These are phyloP conservation scores for Drosophila melanogaster DNA, from an alignment of 1,140 invertebrate genomes.

Conservation along the genomic window Release_6_plus_ISO1_MT NC_004354.4:1003001-1003500, in stretches of 20 bases:
- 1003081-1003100: not conserved
- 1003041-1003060: not conserved
- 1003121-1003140: too few species aligned
- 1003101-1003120: too few species aligned
- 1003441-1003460: constrained; percentile 55
- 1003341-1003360: constrained; percentile 41
- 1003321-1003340: constrained; percentile 22
- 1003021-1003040: not conserved
- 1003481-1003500: constrained; percentile 17
- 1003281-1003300: constrained; percentile 26
- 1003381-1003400: not conserved
- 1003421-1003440: constrained; percentile 15
- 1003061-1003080: too few species aligned
- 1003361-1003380: constrained; percentile 26
- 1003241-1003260: too few species aligned
- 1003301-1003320: constrained; percentile 48
- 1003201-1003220: too few species aligned
- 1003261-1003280: constrained; percentile 1
- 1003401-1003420: not conserved
- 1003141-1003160: too few species aligned
- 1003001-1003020: not conserved
- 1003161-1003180: too few species aligned
- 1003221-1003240: too few species aligned
- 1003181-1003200: too few species aligned
- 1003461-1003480: constrained; percentile 47